Percentiles rank a stretch among this genome's conserved stretches.
phyloP scores from a whole-genome alignment of 2,888 invertebrate genomes.

The Parnassius mnemosyne region DNA sequence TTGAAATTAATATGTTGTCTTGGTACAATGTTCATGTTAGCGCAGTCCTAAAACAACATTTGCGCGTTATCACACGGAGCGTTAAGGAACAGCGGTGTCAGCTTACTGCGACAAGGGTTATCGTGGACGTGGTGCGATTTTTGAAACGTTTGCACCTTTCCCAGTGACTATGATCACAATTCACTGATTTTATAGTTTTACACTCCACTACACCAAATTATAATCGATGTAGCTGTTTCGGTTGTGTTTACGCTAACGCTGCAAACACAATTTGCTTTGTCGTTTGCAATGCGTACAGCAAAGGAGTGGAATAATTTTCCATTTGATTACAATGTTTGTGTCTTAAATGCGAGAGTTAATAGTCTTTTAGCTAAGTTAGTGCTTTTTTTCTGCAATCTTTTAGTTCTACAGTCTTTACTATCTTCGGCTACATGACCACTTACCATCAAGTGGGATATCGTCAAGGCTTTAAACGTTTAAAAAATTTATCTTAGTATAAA shows the following conservation, averaged over 20 bases:
- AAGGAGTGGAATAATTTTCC: no score
- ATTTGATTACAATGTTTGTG: no score
- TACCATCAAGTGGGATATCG: no score
- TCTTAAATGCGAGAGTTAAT: no score
- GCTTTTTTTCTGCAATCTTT: no score
- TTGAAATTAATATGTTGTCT: conserved; percentile 62
- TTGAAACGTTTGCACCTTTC: conserved; percentile 33
- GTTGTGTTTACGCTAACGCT: neutral
- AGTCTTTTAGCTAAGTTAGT: no score
- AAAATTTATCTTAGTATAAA: no score
- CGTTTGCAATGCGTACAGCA: no score
- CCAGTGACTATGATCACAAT: conserved; percentile 29
- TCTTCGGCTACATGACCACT: no score
- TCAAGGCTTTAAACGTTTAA: no score
- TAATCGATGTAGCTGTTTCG: neutral
- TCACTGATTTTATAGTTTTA: conserved; percentile 28
- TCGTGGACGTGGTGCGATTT: conserved; percentile 32
- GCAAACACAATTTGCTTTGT: no score
- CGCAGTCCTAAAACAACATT: conserved; percentile 61
- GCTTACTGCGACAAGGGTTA: conserved; percentile 31
- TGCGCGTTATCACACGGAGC: conserved; percentile 36
- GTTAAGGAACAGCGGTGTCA: conserved; percentile 36
- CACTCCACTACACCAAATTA: neutral
- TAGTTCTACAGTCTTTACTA: no score
- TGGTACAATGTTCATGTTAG: conserved; percentile 47